These are phyloP conservation scores for Saccostrea cuccullata DNA, from an alignment of 1,140 invertebrate genomes.

Conservation along the genomic window DNA sequence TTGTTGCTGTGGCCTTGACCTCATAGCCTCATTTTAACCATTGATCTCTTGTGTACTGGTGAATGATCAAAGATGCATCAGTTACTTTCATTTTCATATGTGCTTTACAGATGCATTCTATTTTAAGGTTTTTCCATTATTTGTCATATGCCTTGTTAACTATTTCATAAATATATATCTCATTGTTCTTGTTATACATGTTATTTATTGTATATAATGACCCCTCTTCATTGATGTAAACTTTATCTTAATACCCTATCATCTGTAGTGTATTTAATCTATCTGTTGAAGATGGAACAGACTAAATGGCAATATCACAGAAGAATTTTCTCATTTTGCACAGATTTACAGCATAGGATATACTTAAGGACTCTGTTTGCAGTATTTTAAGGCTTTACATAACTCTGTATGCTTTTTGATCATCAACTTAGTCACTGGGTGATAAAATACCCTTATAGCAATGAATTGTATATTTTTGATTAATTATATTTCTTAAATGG, in stretches of 20 bases:
- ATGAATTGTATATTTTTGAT: too few species aligned
- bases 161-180: conserved; percentile 16
- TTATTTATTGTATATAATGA: conserved; percentile 37
- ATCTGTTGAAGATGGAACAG: not conserved
- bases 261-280: not conserved
- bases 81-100: conserved; percentile 11
- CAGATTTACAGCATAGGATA: not conserved
- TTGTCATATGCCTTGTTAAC: conserved; percentile 6
- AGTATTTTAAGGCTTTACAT: conserved; percentile 10
- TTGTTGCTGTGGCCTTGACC: conserved; percentile 7
- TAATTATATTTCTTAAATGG: not conserved
- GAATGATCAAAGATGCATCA: conserved; percentile 20
- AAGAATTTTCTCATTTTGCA: not conserved
- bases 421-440: not conserved
- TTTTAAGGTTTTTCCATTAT: not conserved
- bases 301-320: conserved; percentile 8
- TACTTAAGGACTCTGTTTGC: not conserved
- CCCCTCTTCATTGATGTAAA: not conserved
- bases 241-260: not conserved
- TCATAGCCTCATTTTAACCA: conserved; percentile 24
- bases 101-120: conserved; percentile 9
- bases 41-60: conserved; percentile 12
- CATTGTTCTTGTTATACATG: conserved; percentile 7
- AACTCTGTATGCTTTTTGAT: not conserved
- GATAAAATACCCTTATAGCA: too few species aligned